Evolutionary conservation across 1,140 invertebrate genomes (phyloP).

Genomic region (Monomorium pharaonis): DNA sequence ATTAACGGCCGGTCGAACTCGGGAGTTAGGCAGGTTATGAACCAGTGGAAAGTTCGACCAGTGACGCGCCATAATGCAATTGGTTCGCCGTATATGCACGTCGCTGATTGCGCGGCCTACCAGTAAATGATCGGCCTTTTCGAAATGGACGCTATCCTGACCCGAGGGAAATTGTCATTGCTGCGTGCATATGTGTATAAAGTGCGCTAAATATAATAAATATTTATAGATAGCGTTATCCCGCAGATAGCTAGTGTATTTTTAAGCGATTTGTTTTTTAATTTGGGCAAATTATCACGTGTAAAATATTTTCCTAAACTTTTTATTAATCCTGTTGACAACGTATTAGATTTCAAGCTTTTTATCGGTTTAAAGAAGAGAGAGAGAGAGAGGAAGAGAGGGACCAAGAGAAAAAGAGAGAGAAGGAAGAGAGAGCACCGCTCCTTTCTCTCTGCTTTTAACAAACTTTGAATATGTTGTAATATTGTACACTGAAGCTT

Average conservation of each 20-base stretch:
- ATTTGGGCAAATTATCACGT: background rate
- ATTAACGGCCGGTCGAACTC: conserved; percentile 64
- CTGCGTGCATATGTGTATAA: background rate
- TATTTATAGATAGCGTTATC: background rate
- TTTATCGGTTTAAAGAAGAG: conserved; percentile 10
- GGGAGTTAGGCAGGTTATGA: conserved; percentile 71
- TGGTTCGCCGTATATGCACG: conserved; percentile 39
- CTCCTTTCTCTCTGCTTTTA: background rate
- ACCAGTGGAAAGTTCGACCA: conserved; percentile 65
- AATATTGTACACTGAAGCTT: background rate
- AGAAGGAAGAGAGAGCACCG: background rate
- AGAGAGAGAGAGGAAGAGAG: background rate
- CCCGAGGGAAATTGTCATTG: conserved; percentile 24
- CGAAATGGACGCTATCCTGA: background rate
- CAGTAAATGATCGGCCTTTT: conserved; percentile 49
- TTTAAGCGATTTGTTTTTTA: background rate
- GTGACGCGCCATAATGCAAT: conserved; percentile 66
- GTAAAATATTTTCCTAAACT: background rate
- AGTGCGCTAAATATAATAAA: conserved; percentile 18
- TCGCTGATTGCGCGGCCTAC: conserved; percentile 62
- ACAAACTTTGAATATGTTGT: background rate
- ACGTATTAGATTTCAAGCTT: background rate
- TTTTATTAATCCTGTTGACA: background rate
- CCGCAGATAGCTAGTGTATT: background rate
- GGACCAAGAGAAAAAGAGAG: background rate